These are phyloP conservation scores for Heliornis fulica DNA, from an alignment of 2,113 vertebrate genomes.

Conservation along the genomic window DNA sequence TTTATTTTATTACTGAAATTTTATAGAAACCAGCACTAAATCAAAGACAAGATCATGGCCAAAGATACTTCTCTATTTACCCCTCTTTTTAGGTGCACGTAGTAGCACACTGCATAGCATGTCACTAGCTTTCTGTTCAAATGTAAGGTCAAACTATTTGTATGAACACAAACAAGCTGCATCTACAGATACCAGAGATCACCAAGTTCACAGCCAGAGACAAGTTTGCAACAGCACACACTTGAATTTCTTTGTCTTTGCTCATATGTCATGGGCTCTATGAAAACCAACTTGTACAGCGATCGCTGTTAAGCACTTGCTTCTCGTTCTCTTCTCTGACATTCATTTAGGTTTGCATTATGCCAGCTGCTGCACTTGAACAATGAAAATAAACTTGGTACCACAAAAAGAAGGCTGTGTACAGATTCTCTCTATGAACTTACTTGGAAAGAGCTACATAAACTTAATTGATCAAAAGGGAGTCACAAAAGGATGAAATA, in stretches of 20 bases:
- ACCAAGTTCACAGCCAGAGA: neutral
- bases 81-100: neutral
- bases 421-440: neutral
- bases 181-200: neutral
- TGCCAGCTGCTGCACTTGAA: neutral
- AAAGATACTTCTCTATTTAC: neutral
- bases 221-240: neutral
- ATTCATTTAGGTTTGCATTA: neutral
- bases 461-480: conserved; percentile 64
- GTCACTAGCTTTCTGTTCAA: neutral
- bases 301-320: neutral
- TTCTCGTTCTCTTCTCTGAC: neutral
- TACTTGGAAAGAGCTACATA: conserved; percentile 7
- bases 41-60: neutral
- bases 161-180: neutral
- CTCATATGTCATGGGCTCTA: neutral
- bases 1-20: neutral
- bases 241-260: neutral
- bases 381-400: conserved; percentile 33
- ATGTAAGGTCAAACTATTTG: neutral
- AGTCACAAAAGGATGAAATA: conserved; percentile 54
- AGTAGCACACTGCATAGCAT: rapidly evolving
- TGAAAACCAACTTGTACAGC: neutral
- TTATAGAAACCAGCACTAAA: neutral
- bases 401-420: conserved; percentile 18